These are phyloP conservation scores for Eidolon helvum DNA, from an alignment of 2,113 vertebrate species.

Conservation along the genomic window DNA sequence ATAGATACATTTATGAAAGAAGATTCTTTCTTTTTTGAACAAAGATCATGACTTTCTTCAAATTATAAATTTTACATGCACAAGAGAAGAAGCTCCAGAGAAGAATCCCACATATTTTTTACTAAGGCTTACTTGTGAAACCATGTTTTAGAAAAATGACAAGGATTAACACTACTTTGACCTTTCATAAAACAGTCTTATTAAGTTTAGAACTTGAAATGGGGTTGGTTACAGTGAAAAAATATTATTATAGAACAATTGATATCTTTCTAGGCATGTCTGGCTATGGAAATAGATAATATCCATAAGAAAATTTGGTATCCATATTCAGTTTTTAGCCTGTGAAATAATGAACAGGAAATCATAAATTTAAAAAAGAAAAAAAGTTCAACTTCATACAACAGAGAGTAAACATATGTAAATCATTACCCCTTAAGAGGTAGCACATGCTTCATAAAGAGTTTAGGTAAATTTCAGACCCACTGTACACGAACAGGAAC, in stretches of 20 bases:
- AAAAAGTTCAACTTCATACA: neutral
- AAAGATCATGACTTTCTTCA: neutral
- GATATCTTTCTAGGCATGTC: neutral
- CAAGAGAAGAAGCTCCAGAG: neutral
- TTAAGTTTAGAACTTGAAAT: conserved; percentile 5
- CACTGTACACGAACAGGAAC: neutral
- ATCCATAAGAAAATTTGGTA: neutral
- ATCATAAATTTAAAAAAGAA: conserved; percentile 4
- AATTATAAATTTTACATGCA: neutral
- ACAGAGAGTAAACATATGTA: neutral
- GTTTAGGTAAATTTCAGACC: neutral
- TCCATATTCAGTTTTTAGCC: conserved; percentile 48
- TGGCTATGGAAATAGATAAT: neutral
- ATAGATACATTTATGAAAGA: neutral
- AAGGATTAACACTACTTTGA: neutral
- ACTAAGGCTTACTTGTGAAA: neutral
- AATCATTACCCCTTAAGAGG: neutral
- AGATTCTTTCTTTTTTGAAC: neutral
- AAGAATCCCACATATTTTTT: neutral
- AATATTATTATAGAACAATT: neutral
- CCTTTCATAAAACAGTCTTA: neutral
- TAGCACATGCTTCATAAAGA: neutral
- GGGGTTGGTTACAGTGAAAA: neutral
- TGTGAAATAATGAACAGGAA: conserved; percentile 43
- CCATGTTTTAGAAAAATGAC: conserved; percentile 3